phyloP scores from a whole-genome alignment of 2,113 vertebrate species.

The Myotis lucifugus region DNA sequence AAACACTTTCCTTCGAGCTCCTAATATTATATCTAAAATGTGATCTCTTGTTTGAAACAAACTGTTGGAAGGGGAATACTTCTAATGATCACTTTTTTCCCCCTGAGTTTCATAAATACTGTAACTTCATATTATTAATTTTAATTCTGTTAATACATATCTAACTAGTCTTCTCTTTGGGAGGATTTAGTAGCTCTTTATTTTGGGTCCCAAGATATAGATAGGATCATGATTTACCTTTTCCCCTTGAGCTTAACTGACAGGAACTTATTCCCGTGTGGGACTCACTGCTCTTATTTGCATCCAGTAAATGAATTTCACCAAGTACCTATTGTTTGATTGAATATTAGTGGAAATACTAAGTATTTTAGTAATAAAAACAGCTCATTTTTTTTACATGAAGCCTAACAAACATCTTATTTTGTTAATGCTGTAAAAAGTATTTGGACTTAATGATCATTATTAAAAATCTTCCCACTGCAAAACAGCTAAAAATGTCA shows the following conservation, averaged over 20 bases:
- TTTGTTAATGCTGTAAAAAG: constrained; percentile 21
- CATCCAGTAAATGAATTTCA: not conserved
- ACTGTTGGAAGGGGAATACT: not conserved
- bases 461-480: constrained; percentile 40
- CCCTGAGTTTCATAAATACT: not conserved
- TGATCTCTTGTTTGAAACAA: constrained; percentile 13
- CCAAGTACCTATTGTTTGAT: not conserved
- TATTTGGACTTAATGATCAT: constrained; percentile 25
- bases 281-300: not conserved
- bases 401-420: not conserved
- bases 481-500: not conserved
- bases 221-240: not conserved
- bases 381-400: not conserved
- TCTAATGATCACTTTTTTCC: not conserved
- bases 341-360: constrained; percentile 8
- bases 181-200: constrained; percentile 1
- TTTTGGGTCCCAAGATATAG: not conserved
- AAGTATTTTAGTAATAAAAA: not conserved
- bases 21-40: not conserved
- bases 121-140: not conserved
- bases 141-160: not conserved
- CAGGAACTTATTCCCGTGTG: not conserved
- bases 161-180: not conserved
- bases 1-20: not conserved
- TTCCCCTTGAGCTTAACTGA: not conserved